Evolutionary conservation across 2,888 invertebrate species (phyloP).

Genomic region (Plagiodera versicolora): DNA sequence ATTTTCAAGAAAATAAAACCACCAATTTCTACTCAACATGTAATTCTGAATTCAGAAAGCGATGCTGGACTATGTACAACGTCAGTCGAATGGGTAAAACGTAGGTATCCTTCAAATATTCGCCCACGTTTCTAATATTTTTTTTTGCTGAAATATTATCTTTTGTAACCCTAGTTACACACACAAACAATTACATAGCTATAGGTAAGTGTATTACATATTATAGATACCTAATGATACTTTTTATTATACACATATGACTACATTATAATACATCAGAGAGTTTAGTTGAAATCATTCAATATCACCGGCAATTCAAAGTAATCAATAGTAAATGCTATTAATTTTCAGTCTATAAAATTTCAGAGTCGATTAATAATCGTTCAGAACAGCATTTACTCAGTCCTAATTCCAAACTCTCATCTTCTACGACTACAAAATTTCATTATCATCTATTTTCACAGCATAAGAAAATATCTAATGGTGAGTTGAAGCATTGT

Average conservation of each 20-base stretch:
- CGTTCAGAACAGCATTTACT: not conserved
- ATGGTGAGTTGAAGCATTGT: not conserved
- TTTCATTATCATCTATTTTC: not conserved
- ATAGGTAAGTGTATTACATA: not conserved
- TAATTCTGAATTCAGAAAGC: not conserved
- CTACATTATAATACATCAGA: slow-evolving; percentile 13
- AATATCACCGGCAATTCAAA: slow-evolving; percentile 1
- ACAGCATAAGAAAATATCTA: not conserved
- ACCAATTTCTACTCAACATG: not conserved
- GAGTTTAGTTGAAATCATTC: slow-evolving; percentile 2
- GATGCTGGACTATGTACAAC: slow-evolving; percentile 1
- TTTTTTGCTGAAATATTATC: slow-evolving; percentile 7
- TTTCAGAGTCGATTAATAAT: not conserved
- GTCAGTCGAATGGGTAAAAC: slow-evolving; percentile 12
- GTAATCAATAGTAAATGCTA: not conserved
- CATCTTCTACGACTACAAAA: no score
- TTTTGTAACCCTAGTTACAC: not conserved
- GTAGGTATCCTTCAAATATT: not conserved
- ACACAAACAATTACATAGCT: slow-evolving; percentile 2
- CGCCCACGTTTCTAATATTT: not conserved
- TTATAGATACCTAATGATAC: slow-evolving; percentile 10
- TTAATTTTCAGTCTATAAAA: not conserved
- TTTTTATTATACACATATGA: slow-evolving; percentile 13
- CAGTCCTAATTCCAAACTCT: not conserved
- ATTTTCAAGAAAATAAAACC: no score